Percentiles rank a stretch among this genome's conserved stretches.
Evolutionary conservation across 2,888 invertebrate genomes (phyloP).

Genomic region (Xestia sexstrigata): DNA sequence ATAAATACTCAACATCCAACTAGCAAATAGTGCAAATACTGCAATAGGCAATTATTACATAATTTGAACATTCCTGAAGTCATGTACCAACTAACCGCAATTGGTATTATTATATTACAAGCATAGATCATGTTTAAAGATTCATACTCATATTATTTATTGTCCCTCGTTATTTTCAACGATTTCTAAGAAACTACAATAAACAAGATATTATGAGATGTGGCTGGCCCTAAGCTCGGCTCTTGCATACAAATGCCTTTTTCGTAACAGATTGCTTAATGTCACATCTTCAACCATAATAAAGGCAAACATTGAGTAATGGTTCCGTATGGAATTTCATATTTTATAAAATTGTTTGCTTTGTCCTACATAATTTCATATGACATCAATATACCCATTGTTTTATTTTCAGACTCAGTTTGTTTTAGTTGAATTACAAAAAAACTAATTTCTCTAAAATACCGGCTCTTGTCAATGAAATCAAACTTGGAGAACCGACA

Average conservation of each 20-base stretch:
- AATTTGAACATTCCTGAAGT: slow-evolving; percentile 43
- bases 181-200: slow-evolving; percentile 48
- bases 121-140: slow-evolving; percentile 27
- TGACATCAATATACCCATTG: slow-evolving; percentile 9
- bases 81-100: slow-evolving; percentile 32
- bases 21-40: not conserved
- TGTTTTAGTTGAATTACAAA: not conserved
- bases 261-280: slow-evolving; percentile 60
- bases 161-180: slow-evolving; percentile 22
- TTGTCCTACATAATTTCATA: not conserved
- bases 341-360: slow-evolving; percentile 6
- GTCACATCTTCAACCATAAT: slow-evolving; percentile 55
- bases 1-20: slow-evolving; percentile 2
- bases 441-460: not conserved
- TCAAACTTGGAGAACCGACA: not conserved
- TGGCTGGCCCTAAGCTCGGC: slow-evolving; percentile 40
- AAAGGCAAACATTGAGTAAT: slow-evolving; percentile 36
- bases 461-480: too few species aligned
- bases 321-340: slow-evolving; percentile 53
- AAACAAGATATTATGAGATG: slow-evolving; percentile 53
- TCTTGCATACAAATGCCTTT: slow-evolving; percentile 60
- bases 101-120: slow-evolving; percentile 37
- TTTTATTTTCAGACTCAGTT: not conserved
- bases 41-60: slow-evolving; percentile 33
- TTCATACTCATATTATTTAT: slow-evolving; percentile 15